Conservation (phyloP, 2,888 invertebrate genomes). For the Calephelis perditalis region DNA sequence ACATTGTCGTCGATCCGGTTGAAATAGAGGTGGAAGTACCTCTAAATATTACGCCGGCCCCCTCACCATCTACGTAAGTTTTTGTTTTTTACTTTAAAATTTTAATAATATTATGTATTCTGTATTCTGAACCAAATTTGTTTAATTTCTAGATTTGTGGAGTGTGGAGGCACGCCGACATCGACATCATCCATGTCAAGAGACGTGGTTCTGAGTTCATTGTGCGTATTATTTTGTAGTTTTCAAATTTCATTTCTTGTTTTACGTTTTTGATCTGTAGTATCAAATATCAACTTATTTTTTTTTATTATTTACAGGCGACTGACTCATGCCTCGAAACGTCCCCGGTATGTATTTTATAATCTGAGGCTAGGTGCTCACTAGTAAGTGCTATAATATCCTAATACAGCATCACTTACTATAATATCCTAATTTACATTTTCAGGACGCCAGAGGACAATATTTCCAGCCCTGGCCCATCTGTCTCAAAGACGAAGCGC, state of each 20-base stretch:
- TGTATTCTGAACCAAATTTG: conserved; percentile 1
- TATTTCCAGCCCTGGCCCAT: not conserved
- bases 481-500: not conserved
- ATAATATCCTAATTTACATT: conserved; percentile 1
- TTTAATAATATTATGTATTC: conserved; percentile 1
- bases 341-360: not conserved
- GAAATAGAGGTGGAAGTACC: not conserved
- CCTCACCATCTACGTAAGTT: not conserved
- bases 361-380: not conserved
- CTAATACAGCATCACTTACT: conserved; percentile 1
- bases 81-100: conserved; percentile 1
- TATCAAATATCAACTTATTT: not conserved
- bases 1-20: not conserved
- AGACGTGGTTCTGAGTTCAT: not conserved
- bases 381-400: not conserved
- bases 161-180: not conserved
- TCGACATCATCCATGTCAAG: conserved; percentile 1
- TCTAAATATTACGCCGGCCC: not conserved
- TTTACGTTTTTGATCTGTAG: conserved; percentile 1
- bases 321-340: conserved; percentile 1
- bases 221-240: not conserved
- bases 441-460: conserved; percentile 1
- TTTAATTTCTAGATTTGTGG: not conserved
- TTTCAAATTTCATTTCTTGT: conserved; percentile 1
- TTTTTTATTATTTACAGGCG: not conserved